A percentile compares a stretch with the other conserved stretches of the same genome.
phyloP scores from a whole-genome alignment of 2,888 invertebrate genomes.

The Agonopterix alstromeriana region DNA sequence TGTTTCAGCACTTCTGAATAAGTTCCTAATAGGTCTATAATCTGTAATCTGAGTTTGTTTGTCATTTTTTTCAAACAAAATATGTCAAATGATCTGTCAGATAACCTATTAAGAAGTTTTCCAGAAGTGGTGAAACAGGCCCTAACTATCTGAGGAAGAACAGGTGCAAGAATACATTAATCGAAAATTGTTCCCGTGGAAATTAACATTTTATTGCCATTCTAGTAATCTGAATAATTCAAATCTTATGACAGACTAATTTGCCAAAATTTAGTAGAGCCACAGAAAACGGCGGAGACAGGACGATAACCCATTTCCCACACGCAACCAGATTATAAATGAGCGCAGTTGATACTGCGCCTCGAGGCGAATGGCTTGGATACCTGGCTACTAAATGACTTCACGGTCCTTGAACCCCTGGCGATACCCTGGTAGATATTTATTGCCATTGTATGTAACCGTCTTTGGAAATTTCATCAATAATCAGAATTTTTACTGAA shows the following conservation, averaged over 20 bases:
- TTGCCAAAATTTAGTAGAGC: constrained; percentile 3
- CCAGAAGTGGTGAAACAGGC: too few species aligned
- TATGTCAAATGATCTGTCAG: too few species aligned
- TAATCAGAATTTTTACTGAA: too few species aligned
- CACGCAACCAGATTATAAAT: constrained; percentile 37
- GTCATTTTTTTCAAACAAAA: too few species aligned
- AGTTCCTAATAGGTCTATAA: too few species aligned
- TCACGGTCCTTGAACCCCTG: constrained; percentile 49
- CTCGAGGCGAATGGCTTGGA: constrained; percentile 35
- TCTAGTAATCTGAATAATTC: not conserved
- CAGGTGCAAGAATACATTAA: too few species aligned
- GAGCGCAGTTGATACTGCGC: constrained; percentile 31
- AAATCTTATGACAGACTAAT: not conserved
- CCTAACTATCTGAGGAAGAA: too few species aligned
- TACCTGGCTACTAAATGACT: constrained; percentile 52
- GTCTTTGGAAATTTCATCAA: too few species aligned
- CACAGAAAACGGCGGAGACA: constrained; percentile 19
- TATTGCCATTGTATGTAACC: not conserved
- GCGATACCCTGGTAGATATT: constrained; percentile 21
- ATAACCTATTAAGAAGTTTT: too few species aligned
- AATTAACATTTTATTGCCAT: not conserved
- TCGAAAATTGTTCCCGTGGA: not conserved
- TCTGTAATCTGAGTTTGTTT: too few species aligned
- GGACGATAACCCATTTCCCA: constrained; percentile 37
- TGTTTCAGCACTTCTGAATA: too few species aligned